phyloP scores from a whole-genome alignment of 2,113 vertebrate species.

The Corynorhinus townsendii region DNA sequence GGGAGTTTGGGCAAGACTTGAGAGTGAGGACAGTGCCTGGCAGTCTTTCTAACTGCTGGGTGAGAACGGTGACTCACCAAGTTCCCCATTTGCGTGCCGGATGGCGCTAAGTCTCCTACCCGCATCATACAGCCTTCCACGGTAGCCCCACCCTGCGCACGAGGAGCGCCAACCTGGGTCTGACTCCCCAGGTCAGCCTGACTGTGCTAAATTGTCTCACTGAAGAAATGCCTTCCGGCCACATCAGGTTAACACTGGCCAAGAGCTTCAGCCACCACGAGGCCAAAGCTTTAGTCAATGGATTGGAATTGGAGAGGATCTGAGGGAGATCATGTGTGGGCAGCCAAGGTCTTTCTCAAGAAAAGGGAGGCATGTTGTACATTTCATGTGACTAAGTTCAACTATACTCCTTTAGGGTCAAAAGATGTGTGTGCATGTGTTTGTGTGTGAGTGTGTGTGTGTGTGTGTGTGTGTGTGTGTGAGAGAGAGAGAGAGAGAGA shows the following conservation, averaged over 20 bases:
- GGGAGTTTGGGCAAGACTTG: background rate
- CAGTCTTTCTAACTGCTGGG: background rate
- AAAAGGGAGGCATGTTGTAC: background rate
- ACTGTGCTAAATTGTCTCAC: background rate
- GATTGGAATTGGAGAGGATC: background rate
- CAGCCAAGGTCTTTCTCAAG: background rate
- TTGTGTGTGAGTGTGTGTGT: background rate
- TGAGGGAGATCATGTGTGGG: background rate
- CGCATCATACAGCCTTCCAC: fast-evolving
- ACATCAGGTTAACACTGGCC: background rate
- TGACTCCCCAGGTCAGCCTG: background rate
- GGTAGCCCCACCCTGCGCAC: background rate
- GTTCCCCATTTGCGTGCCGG: background rate
- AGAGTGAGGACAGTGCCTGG: background rate
- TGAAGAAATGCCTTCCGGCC: background rate
- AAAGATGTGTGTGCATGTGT: background rate
- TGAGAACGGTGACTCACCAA: background rate
- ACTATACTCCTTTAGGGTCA: background rate
- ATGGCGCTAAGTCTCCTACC: fast-evolving
- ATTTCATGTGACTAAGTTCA: background rate
- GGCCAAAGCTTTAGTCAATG: background rate
- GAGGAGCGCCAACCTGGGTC: background rate
- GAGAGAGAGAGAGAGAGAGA: too few relatives aligned
- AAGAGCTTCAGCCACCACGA: background rate
- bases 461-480: background rate